Evolutionary conservation across 2,113 vertebrate species (phyloP).

Genomic region (Heterotis niloticus): DNA sequence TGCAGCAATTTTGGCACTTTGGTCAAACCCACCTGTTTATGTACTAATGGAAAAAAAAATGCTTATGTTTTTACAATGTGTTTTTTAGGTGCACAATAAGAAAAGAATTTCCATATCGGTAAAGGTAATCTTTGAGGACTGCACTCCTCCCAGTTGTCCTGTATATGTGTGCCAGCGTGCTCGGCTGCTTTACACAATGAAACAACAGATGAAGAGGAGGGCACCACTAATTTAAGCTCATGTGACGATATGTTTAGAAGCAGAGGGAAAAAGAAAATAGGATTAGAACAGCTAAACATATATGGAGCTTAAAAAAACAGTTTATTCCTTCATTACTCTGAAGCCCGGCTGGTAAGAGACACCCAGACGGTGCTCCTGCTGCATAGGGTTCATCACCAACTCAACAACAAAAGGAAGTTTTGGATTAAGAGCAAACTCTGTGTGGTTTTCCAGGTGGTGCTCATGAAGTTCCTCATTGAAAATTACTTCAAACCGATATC

Average conservation of each 20-base stretch:
- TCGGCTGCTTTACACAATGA: not conserved
- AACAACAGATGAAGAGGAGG: not conserved
- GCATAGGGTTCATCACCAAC: conserved; percentile 1
- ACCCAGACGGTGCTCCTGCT: not conserved
- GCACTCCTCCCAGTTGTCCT: not conserved
- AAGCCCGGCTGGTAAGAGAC: not conserved
- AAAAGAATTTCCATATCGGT: not conserved
- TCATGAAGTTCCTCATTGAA: no score
- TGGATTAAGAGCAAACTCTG: not conserved
- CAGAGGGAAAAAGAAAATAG: not conserved
- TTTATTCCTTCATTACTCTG: conserved; percentile 25
- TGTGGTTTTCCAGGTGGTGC: no score
- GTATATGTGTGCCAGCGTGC: not conserved
- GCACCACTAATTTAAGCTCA: conserved; percentile 15
- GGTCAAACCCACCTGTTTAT: no score
- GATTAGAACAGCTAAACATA: not conserved
- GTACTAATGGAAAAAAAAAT: no score
- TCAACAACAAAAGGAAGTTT: not conserved
- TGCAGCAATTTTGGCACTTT: no score
- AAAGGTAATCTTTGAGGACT: not conserved
- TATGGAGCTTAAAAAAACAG: not conserved
- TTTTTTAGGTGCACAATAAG: not conserved
- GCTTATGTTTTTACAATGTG: no score
- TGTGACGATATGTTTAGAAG: not conserved
- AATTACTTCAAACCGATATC: no score